Base-by-base conservation (phyloP, 2,888 invertebrate species). In the Protonemura montana region DNA sequence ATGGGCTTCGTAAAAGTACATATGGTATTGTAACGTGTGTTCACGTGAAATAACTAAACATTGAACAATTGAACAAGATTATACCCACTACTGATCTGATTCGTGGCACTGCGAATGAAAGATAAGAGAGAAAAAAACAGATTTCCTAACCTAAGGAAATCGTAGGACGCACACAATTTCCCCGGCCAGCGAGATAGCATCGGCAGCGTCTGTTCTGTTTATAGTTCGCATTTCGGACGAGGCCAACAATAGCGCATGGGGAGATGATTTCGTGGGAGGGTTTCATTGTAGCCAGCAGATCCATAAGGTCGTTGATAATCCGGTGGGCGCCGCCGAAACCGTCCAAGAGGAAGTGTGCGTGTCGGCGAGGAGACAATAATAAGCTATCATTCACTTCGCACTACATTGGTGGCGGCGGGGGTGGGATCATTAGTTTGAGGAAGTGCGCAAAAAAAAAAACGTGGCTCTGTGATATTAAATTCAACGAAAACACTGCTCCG, bases 341-440 rank as follows among this genome's bases (percentile, higher is more conserved):
- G 16, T 10, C 59, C 16, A 13, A 59, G 16, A 10, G 59, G 59
- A 59, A 59, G 59, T 21, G 59, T 59, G 59, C 59, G 59, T 59
- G 59, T 59, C 59, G 59, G 16, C 13, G 59, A 21, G n/a, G n/a
- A 59, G 59, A 21, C 59, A 59, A 59, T 59, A 59, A 59, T 59
- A 59, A 59, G 59, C 59, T 21, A 59, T 59, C 13, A 59, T 59
- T 59, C 59, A 59, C 59, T 59, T 21, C 16, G 1, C 59, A 59
- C 59, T 59, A 59, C 59, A 59, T 59, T 59, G 59, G 59, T 21
- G 59, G 13, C 59, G 59, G 59, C 59, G 59, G 59, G 41, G 59
- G 59, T 59, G 59, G 59, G 59, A 59, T 59, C 59, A 59, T 59
- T 59, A 59, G 59, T 59, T 59, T 59, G 59, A 59, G 59, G 59